Percentiles rank a stretch among this genome's conserved stretches.
Conservation (phyloP, 2,888 invertebrate genomes). For the Syrista parreyssii region DNA sequence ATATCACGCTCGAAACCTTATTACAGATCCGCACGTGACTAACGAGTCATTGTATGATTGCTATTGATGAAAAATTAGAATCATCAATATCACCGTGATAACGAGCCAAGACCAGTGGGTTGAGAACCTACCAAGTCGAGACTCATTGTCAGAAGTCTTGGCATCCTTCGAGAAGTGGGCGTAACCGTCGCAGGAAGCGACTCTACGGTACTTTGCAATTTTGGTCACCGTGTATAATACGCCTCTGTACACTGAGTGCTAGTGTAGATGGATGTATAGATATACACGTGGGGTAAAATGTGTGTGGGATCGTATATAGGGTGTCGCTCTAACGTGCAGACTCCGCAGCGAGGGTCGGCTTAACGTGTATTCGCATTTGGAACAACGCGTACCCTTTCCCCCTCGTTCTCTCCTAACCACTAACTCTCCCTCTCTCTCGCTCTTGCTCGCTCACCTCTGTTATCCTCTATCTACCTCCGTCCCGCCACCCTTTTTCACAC, state of each 20-base stretch:
- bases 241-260: slow-evolving; percentile 1
- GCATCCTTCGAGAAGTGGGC: slow-evolving; percentile 49
- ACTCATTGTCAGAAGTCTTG: slow-evolving; percentile 55
- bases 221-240: slow-evolving; percentile 22
- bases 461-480: not conserved
- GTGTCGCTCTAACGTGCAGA: slow-evolving; percentile 17
- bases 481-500: not conserved
- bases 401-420: slow-evolving; percentile 4
- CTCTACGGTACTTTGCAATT: slow-evolving; percentile 17
- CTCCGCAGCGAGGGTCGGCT: slow-evolving; percentile 22
- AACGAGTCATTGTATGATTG: not conserved
- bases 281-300: not conserved
- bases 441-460: not conserved
- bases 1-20: not conserved
- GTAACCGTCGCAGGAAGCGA: slow-evolving; percentile 37
- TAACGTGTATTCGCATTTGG: slow-evolving; percentile 28
- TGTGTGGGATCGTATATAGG: slow-evolving; percentile 11
- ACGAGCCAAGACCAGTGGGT: slow-evolving; percentile 8
- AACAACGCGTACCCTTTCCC: slow-evolving; percentile 3
- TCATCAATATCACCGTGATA: not conserved
- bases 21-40: not conserved
- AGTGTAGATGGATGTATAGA: not conserved
- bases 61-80: not conserved
- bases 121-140: slow-evolving; percentile 43
- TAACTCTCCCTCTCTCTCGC: not conserved